Conservation (phyloP, 2,113 vertebrate genomes). For the Eptatretus burgeri region DNA sequence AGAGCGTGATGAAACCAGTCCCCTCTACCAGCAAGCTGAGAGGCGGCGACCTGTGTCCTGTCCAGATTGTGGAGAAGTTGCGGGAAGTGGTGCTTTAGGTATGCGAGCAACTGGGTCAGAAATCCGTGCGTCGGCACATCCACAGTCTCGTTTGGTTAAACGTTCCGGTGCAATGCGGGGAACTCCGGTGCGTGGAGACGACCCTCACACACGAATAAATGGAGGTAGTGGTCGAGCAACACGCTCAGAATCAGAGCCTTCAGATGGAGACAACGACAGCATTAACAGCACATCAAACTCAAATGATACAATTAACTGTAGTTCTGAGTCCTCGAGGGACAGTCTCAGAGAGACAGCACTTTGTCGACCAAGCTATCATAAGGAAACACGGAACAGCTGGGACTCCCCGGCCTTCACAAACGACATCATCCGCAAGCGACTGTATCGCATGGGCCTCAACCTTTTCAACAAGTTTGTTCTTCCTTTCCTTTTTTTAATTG, state of each 20-base stretch:
- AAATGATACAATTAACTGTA: slow-evolving; percentile 76
- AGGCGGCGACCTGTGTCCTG: no score
- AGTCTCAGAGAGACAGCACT: slow-evolving; percentile 38
- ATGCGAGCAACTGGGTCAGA: neutral
- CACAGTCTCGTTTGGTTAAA: neutral
- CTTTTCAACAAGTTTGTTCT: slow-evolving; percentile 5
- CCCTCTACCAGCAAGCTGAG: neutral
- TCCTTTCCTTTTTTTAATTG: no score
- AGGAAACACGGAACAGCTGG: slow-evolving; percentile 3
- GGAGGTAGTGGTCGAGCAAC: slow-evolving; percentile 14
- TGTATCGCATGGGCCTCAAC: slow-evolving; percentile 5
- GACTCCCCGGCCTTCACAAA: slow-evolving; percentile 6
- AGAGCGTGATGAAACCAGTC: neutral
- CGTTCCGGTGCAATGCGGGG: neutral
- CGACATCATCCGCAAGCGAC: slow-evolving; percentile 6
- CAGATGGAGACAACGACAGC: slow-evolving; percentile 60
- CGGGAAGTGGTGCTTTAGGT: neutral
- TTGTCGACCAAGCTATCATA: neutral
- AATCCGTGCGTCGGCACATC: neutral
- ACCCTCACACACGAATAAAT: slow-evolving; percentile 36
- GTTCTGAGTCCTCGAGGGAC: slow-evolving; percentile 57
- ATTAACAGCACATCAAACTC: slow-evolving; percentile 68
- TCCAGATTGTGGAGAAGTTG: neutral
- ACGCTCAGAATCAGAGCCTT: slow-evolving; percentile 19
- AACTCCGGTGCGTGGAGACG: slow-evolving; percentile 14